Percentiles rank a stretch among this genome's conserved stretches.
phyloP scores from a whole-genome alignment of 2,888 invertebrate genomes.

The Micropterix aruncella region DNA sequence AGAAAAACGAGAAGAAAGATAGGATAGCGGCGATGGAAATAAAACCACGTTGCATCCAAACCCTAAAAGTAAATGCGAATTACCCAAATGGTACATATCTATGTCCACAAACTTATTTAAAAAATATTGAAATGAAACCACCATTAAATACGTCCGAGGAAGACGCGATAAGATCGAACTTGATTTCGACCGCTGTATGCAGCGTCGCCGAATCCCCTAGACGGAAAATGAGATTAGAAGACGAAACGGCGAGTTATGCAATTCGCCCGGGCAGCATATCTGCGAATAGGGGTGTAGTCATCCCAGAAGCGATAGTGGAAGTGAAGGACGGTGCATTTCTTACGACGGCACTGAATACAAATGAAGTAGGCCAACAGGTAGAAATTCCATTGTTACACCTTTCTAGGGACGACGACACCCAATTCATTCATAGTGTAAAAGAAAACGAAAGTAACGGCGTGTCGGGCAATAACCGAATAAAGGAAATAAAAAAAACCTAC shows the following conservation, averaged over 20 bases:
- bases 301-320: background rate
- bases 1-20: too few species aligned
- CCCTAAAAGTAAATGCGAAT: background rate
- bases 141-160: too few species aligned
- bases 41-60: background rate
- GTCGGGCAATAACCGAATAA: background rate
- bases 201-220: too few species aligned
- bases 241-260: too few species aligned
- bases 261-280: too few species aligned
- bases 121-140: too few species aligned
- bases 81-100: background rate
- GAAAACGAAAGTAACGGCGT: background rate
- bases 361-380: background rate
- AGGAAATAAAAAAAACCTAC: background rate
- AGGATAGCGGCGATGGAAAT: too few species aligned
- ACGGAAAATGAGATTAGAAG: too few species aligned
- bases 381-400: background rate
- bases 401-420: background rate
- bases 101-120: background rate
- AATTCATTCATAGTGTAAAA: background rate
- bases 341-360: background rate
- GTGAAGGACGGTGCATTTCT: background rate
- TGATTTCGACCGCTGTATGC: too few species aligned
- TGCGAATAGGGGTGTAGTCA: too few species aligned
- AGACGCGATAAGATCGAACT: too few species aligned